Percentiles rank a stretch among this genome's conserved stretches.
These are phyloP conservation scores for Schizopygopsis pylzovi DNA, from an alignment of 2,797 vertebrate species.

Conservation along the genomic window DNA sequence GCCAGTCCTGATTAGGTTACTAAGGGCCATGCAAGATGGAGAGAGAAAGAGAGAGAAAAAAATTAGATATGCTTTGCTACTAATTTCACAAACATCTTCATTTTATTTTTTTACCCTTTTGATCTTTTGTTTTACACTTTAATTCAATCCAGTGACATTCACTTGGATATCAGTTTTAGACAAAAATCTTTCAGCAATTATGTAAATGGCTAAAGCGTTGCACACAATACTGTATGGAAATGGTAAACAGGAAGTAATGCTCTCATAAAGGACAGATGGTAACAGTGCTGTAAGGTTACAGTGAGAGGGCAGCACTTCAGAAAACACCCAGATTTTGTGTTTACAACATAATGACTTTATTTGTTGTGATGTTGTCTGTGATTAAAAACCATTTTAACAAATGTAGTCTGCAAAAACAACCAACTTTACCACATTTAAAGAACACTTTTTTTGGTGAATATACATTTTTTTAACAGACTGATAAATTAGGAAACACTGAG, in stretches of 20 bases:
- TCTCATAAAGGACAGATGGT: slow-evolving; percentile 97
- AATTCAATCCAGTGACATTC: slow-evolving; percentile 80
- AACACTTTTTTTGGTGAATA: neutral
- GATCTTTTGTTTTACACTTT: slow-evolving; percentile 64
- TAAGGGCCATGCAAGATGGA: slow-evolving; percentile 80
- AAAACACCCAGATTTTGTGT: slow-evolving; percentile 77
- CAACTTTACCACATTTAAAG: neutral
- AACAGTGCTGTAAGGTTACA: slow-evolving; percentile 84
- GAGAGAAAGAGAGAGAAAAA: slow-evolving; percentile 64
- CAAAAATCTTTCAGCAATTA: slow-evolving; percentile 98
- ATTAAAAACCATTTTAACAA: slow-evolving; percentile 58
- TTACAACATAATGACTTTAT: slow-evolving; percentile 73
- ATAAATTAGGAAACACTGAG: no score
- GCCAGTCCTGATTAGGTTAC: slow-evolving; percentile 94
- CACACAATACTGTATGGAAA: slow-evolving; percentile 93
- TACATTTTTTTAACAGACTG: no score
- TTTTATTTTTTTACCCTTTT: slow-evolving; percentile 63
- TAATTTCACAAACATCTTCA: slow-evolving; percentile 88
- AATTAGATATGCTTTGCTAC: slow-evolving; percentile 90
- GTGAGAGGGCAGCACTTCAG: slow-evolving; percentile 75
- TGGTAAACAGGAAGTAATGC: slow-evolving; percentile 87
- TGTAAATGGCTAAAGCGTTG: slow-evolving; percentile 89
- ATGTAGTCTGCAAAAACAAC: neutral
- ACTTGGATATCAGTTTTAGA: slow-evolving; percentile 94
- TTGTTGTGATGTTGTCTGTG: slow-evolving; percentile 70